Evolutionary conservation across 2,888 invertebrate species (phyloP), one percentile per base, ranked within the genome.

Genomic region (Argyresthia albistria): DNA sequence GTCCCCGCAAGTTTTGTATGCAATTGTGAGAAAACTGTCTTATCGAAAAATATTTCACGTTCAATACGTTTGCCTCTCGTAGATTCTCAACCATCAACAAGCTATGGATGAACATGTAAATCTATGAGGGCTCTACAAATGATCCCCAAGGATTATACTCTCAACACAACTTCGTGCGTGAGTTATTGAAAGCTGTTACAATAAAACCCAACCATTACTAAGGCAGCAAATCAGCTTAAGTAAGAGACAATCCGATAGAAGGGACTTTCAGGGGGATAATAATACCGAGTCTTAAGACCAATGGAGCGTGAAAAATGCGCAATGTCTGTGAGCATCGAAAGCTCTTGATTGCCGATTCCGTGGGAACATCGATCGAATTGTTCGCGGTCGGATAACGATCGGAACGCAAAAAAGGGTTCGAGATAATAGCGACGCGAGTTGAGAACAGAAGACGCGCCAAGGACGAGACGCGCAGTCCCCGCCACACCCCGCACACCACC

Each of bases 321-420:
- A 73, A 80, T 77, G 79, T 73, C 71, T 69, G 65, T 59, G 66
- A 72, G 69, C 73, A 76, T 77, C 69, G 68, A 71, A 73, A 65
- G 58, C 69, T 69, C 66, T 75, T 70, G 74, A 77, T 76, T 70
- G 67, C 67, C 62, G 66, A 64, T 74, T 25, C 70, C 80, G 82
- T 84, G 86, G 78, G 83, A 84, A 83, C 73, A 70, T 62, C 60
- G 68, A 74, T 79, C 70, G 75, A 61, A 73, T 75, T 72, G 76
- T 82, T 79, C 77, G 81, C 77, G 80, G 78, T 80, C 73, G 78
- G 78, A 80, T 82, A 80, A 80, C 77, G 75, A 83, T 80, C 76
- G 72, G 66, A 74, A 72, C 77, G 80, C 81, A 87, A 86, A 86
- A 87, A 87, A 83, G 80, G 82, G 80, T 74, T 71, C 72, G 69